A percentile compares a stretch with the other conserved stretches of the same genome.
Evolutionary conservation across 1,140 invertebrate genomes (phyloP).

Genomic region (Triops cancriformis): DNA sequence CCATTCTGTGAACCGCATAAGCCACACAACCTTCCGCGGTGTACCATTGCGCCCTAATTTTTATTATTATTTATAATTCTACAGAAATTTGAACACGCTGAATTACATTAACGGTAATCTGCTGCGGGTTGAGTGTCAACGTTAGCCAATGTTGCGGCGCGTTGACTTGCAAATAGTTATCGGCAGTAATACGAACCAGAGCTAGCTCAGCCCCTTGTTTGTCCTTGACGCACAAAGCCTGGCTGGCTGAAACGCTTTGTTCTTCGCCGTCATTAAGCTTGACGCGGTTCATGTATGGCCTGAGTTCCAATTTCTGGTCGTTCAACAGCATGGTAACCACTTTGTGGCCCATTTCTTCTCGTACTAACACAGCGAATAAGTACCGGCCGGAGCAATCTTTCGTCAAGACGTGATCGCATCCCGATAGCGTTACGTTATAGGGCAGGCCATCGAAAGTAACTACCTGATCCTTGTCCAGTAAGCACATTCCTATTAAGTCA

Average conservation of each 20-base stretch:
- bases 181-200: conserved; percentile 14
- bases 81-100: neutral
- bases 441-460: conserved; percentile 28
- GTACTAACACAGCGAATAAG: conserved; percentile 28
- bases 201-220: conserved; percentile 14
- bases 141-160: conserved; percentile 20
- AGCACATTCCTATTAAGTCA: conserved; percentile 25
- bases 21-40: conserved; percentile 27
- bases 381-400: conserved; percentile 32
- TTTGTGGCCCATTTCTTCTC: conserved; percentile 24
- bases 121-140: conserved; percentile 8
- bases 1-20: conserved; percentile 29
- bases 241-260: neutral
- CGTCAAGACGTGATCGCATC: conserved; percentile 30
- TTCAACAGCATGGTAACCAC: conserved; percentile 25
- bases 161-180: conserved; percentile 22
- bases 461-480: conserved; percentile 26
- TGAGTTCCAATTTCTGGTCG: conserved; percentile 28
- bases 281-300: conserved; percentile 14
- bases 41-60: conserved; percentile 21
- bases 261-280: conserved; percentile 26
- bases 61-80: neutral
- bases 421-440: conserved; percentile 25
- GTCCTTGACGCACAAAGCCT: conserved; percentile 16
- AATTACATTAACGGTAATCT: conserved; percentile 17